phyloP scores from a whole-genome alignment of 2,888 invertebrate genomes.

The Polydesmus complanatus region DNA sequence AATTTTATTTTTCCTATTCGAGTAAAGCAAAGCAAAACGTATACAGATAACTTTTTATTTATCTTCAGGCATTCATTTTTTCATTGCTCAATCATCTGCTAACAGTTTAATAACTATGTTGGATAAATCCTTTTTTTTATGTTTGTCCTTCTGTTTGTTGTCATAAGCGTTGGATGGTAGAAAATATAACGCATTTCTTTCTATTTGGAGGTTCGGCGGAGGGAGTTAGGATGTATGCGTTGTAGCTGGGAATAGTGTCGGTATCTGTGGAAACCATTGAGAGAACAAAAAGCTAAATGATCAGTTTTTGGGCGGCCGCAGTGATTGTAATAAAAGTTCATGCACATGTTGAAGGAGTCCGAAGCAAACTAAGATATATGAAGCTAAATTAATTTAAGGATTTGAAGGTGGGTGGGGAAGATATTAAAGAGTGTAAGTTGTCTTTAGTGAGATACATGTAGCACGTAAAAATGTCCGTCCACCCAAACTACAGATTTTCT shows the following conservation, averaged over 20 bases:
- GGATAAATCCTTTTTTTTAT: neutral
- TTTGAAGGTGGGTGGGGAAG: neutral
- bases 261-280: neutral
- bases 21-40: too few relatives aligned
- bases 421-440: neutral
- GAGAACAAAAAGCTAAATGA: neutral
- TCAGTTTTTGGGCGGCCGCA: too few relatives aligned
- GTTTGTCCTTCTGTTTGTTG: neutral
- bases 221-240: neutral
- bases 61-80: neutral
- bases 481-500: too few relatives aligned
- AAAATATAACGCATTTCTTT: neutral
- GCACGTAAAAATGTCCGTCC: neutral
- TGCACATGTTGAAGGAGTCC: neutral
- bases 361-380: neutral
- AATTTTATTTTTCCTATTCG: too few relatives aligned
- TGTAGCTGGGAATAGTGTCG: neutral
- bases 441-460: neutral
- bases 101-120: neutral
- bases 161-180: neutral
- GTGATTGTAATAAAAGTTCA: neutral
- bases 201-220: neutral
- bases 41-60: too few relatives aligned
- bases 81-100: neutral
- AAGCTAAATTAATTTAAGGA: neutral